Percentiles rank a stretch among this genome's conserved stretches.
Conservation (phyloP, 2,888 invertebrate species). For the Lapara coniferarum region DNA sequence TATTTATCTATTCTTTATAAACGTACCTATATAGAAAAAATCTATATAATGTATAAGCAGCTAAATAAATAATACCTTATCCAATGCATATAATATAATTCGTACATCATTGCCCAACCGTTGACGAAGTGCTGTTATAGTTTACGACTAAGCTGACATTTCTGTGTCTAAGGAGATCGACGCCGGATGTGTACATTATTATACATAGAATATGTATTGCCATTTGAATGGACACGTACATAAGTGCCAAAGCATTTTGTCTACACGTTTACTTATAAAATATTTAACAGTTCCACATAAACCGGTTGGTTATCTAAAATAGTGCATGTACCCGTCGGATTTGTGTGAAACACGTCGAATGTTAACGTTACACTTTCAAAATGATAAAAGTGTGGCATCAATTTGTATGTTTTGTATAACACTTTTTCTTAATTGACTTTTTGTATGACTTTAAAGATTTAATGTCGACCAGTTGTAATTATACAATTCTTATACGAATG, state of each 20-base stretch:
- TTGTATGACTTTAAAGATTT: too few species aligned
- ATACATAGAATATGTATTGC: constrained; percentile 12
- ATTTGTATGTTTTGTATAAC: not conserved
- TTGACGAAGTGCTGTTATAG: constrained; percentile 52
- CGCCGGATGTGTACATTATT: constrained; percentile 54
- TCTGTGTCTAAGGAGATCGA: constrained; percentile 61
- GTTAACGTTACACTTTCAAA: constrained; percentile 3
- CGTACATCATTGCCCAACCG: constrained; percentile 38
- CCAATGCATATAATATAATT: constrained; percentile 16
- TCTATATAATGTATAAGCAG: too few species aligned
- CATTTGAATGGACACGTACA: constrained; percentile 19
- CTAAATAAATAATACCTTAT: not conserved
- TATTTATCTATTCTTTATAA: too few species aligned
- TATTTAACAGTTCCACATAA: not conserved
- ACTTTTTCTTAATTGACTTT: too few species aligned
- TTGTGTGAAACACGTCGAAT: constrained; percentile 3
- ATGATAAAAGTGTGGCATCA: not conserved
- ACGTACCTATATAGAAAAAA: too few species aligned
- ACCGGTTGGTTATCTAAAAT: constrained; percentile 19
- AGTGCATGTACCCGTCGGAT: constrained; percentile 15
- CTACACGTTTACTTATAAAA: constrained; percentile 10
- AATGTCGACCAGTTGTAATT: too few species aligned
- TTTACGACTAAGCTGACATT: constrained; percentile 70
- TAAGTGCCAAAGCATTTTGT: constrained; percentile 18
- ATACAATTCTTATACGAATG: too few species aligned